phyloP scores from a whole-genome alignment of 92 coral and sea anemone genomes.

The Epizoanthus stellaris region DNA sequence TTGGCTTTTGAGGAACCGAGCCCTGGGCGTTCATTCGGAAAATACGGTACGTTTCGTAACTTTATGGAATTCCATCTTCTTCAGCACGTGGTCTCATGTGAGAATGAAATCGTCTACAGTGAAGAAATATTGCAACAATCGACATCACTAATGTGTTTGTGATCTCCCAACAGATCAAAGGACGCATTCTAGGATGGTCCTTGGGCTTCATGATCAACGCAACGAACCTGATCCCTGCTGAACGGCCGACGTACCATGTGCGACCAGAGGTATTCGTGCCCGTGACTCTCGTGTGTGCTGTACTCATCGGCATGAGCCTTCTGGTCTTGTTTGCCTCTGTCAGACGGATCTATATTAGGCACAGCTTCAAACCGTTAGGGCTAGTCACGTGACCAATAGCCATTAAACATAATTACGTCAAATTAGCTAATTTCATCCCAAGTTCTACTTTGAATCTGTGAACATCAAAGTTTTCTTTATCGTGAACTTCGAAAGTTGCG shows the following conservation, averaged over 20 bases:
- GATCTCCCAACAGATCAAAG: constrained; percentile 60
- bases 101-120: not conserved
- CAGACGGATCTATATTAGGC: constrained; percentile 54
- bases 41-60: no score
- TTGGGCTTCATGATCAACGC: constrained; percentile 98
- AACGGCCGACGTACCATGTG: constrained; percentile 67
- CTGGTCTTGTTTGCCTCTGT: constrained; percentile 47
- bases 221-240: constrained; percentile 83
- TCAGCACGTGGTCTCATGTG: no score
- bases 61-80: no score
- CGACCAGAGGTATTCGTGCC: constrained; percentile 69
- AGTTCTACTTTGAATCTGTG: no score
- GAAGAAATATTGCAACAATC: not conserved
- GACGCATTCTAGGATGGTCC: constrained; percentile 89
- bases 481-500: no score
- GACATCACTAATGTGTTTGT: not conserved
- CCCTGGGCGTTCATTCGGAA: no score
- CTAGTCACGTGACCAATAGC: constrained; percentile 37
- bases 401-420: not conserved
- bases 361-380: constrained; percentile 40
- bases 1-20: no score
- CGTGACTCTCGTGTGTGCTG: constrained; percentile 81
- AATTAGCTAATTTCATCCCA: not conserved
- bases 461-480: no score
- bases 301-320: constrained; percentile 74